Percentiles rank a stretch among this genome's conserved stretches.
These are phyloP conservation scores for Patella ulyssiponensis DNA, from an alignment of 2,888 invertebrate species.

Conservation along the genomic window DNA sequence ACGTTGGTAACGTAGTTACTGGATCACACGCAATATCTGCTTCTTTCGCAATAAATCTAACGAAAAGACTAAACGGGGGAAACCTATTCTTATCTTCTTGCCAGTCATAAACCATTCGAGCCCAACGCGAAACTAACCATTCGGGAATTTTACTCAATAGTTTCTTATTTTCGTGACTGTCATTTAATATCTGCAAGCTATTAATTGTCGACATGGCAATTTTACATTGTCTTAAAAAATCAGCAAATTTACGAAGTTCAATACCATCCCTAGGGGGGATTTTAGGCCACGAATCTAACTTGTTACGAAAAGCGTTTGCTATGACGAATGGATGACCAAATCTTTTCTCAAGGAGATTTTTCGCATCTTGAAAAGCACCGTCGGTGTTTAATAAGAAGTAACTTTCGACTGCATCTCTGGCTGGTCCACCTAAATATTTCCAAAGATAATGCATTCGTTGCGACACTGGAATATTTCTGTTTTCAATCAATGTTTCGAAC, in stretches of 20 bases:
- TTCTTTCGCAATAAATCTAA: constrained; percentile 14
- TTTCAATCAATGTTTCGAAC: neutral
- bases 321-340: constrained; percentile 23
- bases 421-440: neutral
- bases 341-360: constrained; percentile 5
- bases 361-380: neutral
- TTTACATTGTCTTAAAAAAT: constrained; percentile 19
- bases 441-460: neutral
- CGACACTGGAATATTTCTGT: neutral
- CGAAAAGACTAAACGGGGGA: constrained; percentile 11
- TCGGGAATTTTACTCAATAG: constrained; percentile 32
- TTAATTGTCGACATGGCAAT: constrained; percentile 19
- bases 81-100: neutral
- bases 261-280: constrained; percentile 16
- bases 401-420: neutral
- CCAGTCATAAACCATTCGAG: constrained; percentile 12
- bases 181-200: constrained; percentile 2
- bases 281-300: constrained; percentile 23
- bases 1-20: neutral
- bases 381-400: neutral
- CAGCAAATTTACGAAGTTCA: constrained; percentile 12
- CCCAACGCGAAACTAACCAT: constrained; percentile 28
- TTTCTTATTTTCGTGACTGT: constrained; percentile 21
- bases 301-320: constrained; percentile 17
- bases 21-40: constrained; percentile 22